Evolutionary conservation across 2,113 vertebrate species (phyloP), one percentile per base, ranked within the genome.

Genomic region (Otus sunia): DNA sequence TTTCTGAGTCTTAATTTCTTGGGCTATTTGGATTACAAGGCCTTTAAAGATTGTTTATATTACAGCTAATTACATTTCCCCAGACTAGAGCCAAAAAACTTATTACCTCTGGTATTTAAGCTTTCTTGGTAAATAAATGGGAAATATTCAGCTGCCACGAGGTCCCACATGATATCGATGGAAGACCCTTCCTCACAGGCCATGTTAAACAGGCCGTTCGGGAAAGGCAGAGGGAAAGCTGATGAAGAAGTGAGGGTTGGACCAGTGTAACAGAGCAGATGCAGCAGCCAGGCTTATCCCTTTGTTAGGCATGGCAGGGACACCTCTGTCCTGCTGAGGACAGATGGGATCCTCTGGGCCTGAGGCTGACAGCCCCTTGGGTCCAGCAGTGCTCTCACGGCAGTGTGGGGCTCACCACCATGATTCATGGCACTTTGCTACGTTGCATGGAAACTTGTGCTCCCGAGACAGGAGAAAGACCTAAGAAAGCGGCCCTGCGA

Each of bases 341-440:
- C 43, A 55, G 32, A 26, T 1, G 1, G 47, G 9, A 9, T 59
- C 1, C 60, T 45, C 25, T n/a, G 32, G 49, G 30, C 25, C 50
- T 14, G n/a, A 27, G 60, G 12, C 36, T 45, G 29, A 30, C 20
- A n/a, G 16, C 13, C 19, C 8, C 21, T 30, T 2, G 12, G 26
- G 23, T 32, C 32, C 32, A 17, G 27, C 34, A 5, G 2, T 5
- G 39, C 20, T 47, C 41, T 17, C 27, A 13, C 1, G 0, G 2
- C 53, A 53, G 4, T 0, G 0, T 19, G 36, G 49, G 80, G 47
- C 20, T 68, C 58, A 29, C 25, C n/a, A 15, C 17, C 36, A 2
- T 0, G 15, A n/a, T 10, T 41, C 52, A 47, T 2, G 0, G 36
- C 1, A 1, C 52, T 6, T 37, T n/a, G 32, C 41, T 66, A 22